Evolutionary conservation across 2,888 invertebrate species (phyloP), one percentile per base, ranked within the genome.

Genomic region (Amblyteles armatorius): DNA sequence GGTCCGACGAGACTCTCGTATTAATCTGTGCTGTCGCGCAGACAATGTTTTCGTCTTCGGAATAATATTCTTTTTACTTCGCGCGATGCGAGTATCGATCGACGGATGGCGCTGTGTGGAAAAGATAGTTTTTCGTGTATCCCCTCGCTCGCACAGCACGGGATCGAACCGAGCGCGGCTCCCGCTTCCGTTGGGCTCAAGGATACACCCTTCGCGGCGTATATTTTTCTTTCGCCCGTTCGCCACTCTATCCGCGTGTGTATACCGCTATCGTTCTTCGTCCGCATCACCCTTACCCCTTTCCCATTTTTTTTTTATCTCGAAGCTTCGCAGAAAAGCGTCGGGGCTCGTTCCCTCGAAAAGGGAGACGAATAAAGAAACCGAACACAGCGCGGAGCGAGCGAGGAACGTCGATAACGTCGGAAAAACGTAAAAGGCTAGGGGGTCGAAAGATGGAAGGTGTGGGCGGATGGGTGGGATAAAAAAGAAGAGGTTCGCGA

Each of bases 381-480:
- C 71, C 77, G 90, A 85, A 88, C 87, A 52, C 48, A 88, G 87
- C 88, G 88, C 85, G 65, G 89, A 90, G 90, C 89, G 87, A 89
- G 89, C 85, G 88, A 87, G 88, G 91, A 92, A 92, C 91, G 93
- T 93, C 93, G 93, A 93, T 93, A 93, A 92, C 91, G 92, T 90
- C 87, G 92, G 91, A 92, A 92, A 93, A 93, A 92, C 91, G 92
- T 91, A 90, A 91, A 93, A 91, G 91, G 89, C 90, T 88, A 86
- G 77, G 79, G 74, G 82, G 81, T 63, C 26, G 60, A 63, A 63
- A 29, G 29, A 63, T 16, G 29, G 33, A 29, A 11, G 67, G 48
- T 4, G 40, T 13, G 63, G 60, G 48, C 36, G 57, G 44, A 19
- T 36, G 48, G 76, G 63, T 16, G 68, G 81, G 33, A 50, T 40